A percentile compares a stretch with the other conserved stretches of the same genome.
phyloP scores from a whole-genome alignment of 2,888 invertebrate species.

The Corythucha ciliata region DNA sequence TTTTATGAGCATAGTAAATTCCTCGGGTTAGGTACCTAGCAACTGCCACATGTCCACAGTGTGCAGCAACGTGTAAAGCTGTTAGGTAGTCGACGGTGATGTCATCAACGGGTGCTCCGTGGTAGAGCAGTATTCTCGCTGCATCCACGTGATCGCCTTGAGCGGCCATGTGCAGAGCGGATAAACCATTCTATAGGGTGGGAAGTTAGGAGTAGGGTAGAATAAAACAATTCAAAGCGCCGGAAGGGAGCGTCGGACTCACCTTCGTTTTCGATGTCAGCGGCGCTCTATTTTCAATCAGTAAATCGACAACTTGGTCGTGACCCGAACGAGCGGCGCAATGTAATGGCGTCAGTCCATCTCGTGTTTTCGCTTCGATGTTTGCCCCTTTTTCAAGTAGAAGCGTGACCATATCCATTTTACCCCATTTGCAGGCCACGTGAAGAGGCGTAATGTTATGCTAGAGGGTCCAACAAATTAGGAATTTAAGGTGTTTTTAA shows the following conservation, averaged over 20 bases:
- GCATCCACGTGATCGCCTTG: conserved; percentile 98
- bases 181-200: conserved; percentile 65
- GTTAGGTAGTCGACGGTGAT: conserved; percentile 97
- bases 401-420: conserved; percentile 77
- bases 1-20: conserved; percentile 42
- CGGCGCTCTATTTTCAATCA: conserved; percentile 82
- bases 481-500: neutral
- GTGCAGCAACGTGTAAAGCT: conserved; percentile 91
- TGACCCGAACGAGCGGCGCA: conserved; percentile 96
- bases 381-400: conserved; percentile 81
- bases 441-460: conserved; percentile 97
- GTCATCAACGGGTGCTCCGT: conserved; percentile 97
- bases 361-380: conserved; percentile 87
- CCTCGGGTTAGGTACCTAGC: conserved; percentile 45
- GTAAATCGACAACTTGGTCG: conserved; percentile 81
- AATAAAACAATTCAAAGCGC: neutral
- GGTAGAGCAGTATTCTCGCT: conserved; percentile 79
- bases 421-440: conserved; percentile 98
- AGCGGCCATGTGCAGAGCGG: conserved; percentile 97
- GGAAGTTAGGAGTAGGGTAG: neutral
- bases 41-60: conserved; percentile 87
- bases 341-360: conserved; percentile 91
- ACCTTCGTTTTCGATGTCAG: conserved; percentile 94
- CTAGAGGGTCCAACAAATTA: conserved; percentile 38
- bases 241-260: conserved; percentile 27